Evolutionary conservation across 2,113 vertebrate genomes (phyloP), one percentile per base, ranked within the genome.

Genomic region (Motacilla tschutschensis): DNA sequence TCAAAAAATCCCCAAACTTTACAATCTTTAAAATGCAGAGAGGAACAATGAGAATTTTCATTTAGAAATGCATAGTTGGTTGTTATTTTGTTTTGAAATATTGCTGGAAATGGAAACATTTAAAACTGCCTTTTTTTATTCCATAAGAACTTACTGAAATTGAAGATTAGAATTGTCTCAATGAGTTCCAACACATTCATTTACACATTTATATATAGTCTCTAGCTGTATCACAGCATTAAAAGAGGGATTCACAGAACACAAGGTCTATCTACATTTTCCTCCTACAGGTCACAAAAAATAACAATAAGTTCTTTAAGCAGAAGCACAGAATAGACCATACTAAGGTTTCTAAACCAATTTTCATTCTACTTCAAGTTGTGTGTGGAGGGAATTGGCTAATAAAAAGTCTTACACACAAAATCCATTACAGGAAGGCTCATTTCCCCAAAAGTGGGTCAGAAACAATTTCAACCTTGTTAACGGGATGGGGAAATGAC

Each of bases 401-500:
- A 91, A 93, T 92, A 93, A 90, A 90, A 91, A 76, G 77, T 92
- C 87, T 94, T 89, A 85, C 80, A 90, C 48, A 69, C 70, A 92
- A 92, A 94, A 93, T 89, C 87, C 90, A 93, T 94, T 93, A 89
- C 9, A 92, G 85, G 77, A 92, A 92, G 80, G 83, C 62, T 92
- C 75, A 92, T 92, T 93, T 90, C 57, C 62, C 79, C 72, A 76
- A 77, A 95, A 94, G 79, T 79, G 83, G 88, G 85, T 93, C 91
- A 94, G 87, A 91, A 92, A 87, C 66, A 92, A 76, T 91, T 90
- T 87, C 84, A 93, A 74, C 59, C 87, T 47, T 62, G 58, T 90
- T 95, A 90, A 60, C 9, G 2, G 48, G 53, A 84, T 62, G 51
- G 69, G 21, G 69, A 91, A 93, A 88, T 54, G 70, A 41, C 24